Percentiles rank a stretch among this genome's conserved stretches.
These are phyloP conservation scores for Cyanoderma ruficeps DNA, from an alignment of 2,113 vertebrate genomes.

Conservation along the genomic window DNA sequence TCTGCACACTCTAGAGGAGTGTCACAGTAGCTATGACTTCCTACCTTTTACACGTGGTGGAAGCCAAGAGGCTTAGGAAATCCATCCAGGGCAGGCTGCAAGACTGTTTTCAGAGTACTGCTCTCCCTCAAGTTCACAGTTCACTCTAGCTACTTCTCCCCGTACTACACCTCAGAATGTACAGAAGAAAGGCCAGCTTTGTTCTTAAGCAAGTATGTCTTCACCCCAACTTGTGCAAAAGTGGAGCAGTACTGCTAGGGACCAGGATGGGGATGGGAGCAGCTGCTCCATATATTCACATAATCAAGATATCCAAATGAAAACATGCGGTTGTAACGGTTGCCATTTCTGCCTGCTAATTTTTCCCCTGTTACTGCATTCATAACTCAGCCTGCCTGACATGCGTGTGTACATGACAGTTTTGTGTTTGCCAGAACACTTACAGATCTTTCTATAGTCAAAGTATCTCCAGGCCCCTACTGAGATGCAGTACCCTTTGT, in stretches of 20 bases:
- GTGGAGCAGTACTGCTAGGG: background rate
- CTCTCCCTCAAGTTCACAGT: background rate
- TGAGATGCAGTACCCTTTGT: background rate
- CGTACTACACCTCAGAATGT: background rate
- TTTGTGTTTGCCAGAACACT: slow-evolving; percentile 18
- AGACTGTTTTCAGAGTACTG: background rate
- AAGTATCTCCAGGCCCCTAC: background rate
- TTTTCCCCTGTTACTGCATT: background rate
- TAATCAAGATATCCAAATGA: slow-evolving; percentile 7
- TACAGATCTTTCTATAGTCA: background rate
- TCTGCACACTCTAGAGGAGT: background rate
- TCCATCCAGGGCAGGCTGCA: background rate
- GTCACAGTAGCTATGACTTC: background rate
- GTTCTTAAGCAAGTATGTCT: background rate
- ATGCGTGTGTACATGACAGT: background rate
- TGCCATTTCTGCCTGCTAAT: slow-evolving; percentile 26
- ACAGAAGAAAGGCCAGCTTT: background rate
- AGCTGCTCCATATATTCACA: background rate
- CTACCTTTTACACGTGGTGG: background rate
- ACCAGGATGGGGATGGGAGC: background rate
- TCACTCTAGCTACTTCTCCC: background rate
- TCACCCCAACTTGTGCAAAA: background rate
- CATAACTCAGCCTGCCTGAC: slow-evolving; percentile 15
- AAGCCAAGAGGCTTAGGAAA: background rate
- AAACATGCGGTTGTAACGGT: background rate